Evolutionary conservation across 2,888 invertebrate species (phyloP).

Genomic region (Leptinotarsa rubiginosa): DNA sequence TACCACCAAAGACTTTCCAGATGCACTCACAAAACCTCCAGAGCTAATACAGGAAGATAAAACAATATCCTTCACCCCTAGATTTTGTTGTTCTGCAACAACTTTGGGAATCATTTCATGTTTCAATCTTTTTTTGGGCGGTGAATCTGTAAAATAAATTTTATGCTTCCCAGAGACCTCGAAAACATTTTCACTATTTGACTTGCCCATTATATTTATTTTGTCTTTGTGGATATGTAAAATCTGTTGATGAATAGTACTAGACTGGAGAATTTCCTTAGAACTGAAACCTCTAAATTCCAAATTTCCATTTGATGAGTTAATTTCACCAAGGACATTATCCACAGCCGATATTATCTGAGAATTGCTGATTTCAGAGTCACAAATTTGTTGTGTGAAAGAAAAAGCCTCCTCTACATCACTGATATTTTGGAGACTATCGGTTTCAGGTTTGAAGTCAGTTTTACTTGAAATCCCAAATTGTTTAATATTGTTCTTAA

Average conservation of each 20-base stretch:
- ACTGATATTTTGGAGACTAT: conserved; percentile 23
- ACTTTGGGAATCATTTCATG: neutral
- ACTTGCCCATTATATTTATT: too few relatives aligned
- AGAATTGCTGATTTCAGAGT: conserved; percentile 36
- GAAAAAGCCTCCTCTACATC: conserved; percentile 29
- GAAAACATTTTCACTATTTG: neutral
- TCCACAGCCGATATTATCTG: conserved; percentile 34
- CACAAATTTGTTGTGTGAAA: conserved; percentile 39
- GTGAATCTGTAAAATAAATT: conserved; percentile 17
- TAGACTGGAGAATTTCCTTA: conserved; percentile 26
- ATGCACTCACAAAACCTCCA: conserved; percentile 61
- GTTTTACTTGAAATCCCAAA: too few relatives aligned
- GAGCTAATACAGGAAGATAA: conserved; percentile 37
- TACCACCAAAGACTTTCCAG: conserved; percentile 61
- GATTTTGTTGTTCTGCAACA: neutral
- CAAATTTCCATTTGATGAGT: neutral
- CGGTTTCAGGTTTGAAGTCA: neutral
- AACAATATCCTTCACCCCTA: neutral
- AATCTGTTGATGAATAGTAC: neutral
- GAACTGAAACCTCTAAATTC: conserved; percentile 40
- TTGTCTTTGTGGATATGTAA: neutral
- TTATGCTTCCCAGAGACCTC: neutral
- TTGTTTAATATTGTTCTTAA: neutral
- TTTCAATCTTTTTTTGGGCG: conserved; percentile 31
- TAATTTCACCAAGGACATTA: conserved; percentile 16